These are phyloP conservation scores for Cheilosia vulpina DNA, from an alignment of 2,888 invertebrate genomes.

Conservation along the genomic window DNA sequence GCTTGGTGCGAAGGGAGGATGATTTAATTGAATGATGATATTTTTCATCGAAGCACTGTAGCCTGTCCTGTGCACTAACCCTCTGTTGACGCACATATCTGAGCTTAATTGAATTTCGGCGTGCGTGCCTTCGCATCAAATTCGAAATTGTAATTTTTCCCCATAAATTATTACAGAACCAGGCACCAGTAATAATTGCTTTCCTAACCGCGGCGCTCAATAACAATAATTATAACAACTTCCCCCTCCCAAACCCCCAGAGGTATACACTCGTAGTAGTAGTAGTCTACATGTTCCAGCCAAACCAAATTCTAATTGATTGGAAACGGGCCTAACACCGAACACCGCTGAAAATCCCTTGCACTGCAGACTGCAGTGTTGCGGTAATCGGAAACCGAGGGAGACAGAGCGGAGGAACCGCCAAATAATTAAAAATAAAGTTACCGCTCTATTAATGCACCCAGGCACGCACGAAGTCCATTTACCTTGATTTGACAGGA, in stretches of 20 bases:
- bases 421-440: conserved; percentile 72
- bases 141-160: conserved; percentile 52
- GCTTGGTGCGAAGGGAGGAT: not conserved
- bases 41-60: conserved; percentile 17
- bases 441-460: conserved; percentile 71
- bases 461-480: conserved; percentile 67
- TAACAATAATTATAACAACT: conserved; percentile 72
- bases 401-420: conserved; percentile 36
- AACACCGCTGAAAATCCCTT: conserved; percentile 8
- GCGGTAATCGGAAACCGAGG: conserved; percentile 50
- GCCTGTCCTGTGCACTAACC: conserved; percentile 39
- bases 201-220: conserved; percentile 55
- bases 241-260: not conserved
- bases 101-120: conserved; percentile 55
- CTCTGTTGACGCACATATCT: conserved; percentile 56
- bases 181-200: conserved; percentile 62
- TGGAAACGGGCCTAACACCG: conserved; percentile 47
- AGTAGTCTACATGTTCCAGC: conserved; percentile 38
- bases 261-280: no score
- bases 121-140: conserved; percentile 70
- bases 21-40: conserved; percentile 65
- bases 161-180: conserved; percentile 62
- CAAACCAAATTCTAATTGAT: conserved; percentile 68
- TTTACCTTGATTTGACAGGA: conserved; percentile 64
- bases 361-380: conserved; percentile 12